These are phyloP conservation scores for Drosophila suzukii DNA, from an alignment of 1,140 invertebrate genomes.

Conservation along the genomic window DNA sequence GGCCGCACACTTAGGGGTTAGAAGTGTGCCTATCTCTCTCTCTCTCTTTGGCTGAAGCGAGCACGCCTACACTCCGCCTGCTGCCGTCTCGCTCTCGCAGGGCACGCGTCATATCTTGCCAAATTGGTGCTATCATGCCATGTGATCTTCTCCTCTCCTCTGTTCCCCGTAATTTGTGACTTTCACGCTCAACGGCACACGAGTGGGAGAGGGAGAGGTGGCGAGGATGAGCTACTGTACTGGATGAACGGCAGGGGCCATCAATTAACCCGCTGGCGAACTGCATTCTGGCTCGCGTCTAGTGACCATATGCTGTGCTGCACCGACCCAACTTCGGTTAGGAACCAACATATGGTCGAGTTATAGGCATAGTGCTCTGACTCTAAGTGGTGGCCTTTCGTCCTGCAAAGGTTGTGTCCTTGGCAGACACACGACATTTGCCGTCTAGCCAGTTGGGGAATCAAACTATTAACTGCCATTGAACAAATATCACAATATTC, in stretches of 20 bases:
- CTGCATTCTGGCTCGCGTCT: conserved; percentile 67
- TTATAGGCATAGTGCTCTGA: background rate
- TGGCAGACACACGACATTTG: conserved; percentile 37
- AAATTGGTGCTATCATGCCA: conserved; percentile 83
- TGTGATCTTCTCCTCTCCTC: conserved; percentile 64
- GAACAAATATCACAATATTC: conserved; percentile 5
- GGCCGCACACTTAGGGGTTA: conserved; percentile 66
- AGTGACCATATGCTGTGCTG: conserved; percentile 76
- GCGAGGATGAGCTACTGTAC: conserved; percentile 62
- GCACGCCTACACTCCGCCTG: conserved; percentile 65
- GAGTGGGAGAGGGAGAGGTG: conserved; percentile 5
- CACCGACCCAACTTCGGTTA: conserved; percentile 37
- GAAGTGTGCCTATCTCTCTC: conserved; percentile 26
- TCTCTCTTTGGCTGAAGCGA: conserved; percentile 10
- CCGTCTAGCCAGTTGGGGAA: conserved; percentile 35
- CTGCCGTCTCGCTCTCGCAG: conserved; percentile 11
- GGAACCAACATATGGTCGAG: conserved; percentile 60
- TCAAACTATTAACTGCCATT: conserved; percentile 29
- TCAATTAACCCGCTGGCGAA: conserved; percentile 67
- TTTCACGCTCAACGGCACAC: conserved; percentile 83
- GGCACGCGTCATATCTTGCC: conserved; percentile 81
- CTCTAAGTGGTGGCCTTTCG: conserved; percentile 11
- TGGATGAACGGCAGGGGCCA: conserved; percentile 46
- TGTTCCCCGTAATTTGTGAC: conserved; percentile 78
- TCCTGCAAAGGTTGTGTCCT: conserved; percentile 19